Conservation (phyloP, 2,797 vertebrate genomes). For the Acropternis orthonyx region DNA sequence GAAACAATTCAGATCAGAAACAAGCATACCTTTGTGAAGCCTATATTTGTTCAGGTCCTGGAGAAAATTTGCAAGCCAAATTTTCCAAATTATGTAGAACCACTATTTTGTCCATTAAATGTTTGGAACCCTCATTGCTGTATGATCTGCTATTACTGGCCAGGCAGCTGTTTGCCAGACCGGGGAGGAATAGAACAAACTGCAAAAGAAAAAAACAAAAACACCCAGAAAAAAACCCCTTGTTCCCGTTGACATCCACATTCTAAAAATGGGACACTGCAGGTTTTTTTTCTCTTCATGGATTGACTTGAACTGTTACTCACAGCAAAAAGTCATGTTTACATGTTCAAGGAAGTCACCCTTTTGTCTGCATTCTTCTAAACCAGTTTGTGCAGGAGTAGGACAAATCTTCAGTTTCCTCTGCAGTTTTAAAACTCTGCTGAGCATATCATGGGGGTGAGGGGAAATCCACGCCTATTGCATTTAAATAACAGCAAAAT, state of each 20-base stretch:
- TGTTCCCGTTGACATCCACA: neutral
- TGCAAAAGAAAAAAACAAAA: neutral
- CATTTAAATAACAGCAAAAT: conserved; percentile 7
- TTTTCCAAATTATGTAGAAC: conserved; percentile 47
- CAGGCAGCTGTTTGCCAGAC: conserved; percentile 39
- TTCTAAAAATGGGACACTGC: neutral
- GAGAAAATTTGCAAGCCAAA: conserved; percentile 22
- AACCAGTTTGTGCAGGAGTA: neutral
- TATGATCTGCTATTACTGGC: conserved; percentile 49
- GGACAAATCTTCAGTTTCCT: neutral
- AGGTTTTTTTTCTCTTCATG: neutral
- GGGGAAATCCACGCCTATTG: neutral
- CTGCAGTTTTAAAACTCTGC: neutral
- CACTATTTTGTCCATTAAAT: conserved; percentile 48
- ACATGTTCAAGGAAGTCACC: neutral
- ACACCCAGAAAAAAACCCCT: neutral
- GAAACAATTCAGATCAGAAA: conserved; percentile 69
- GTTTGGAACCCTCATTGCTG: neutral
- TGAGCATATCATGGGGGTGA: neutral
- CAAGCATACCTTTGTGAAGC: conserved; percentile 74
- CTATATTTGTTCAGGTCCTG: conserved; percentile 54
- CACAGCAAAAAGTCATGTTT: neutral
- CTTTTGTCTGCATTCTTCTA: neutral
- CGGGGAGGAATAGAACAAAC: conserved; percentile 15
- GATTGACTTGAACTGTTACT: neutral